Evolutionary conservation across 2,888 invertebrate genomes (phyloP).

Genomic region (Ceriagrion tenellum): DNA sequence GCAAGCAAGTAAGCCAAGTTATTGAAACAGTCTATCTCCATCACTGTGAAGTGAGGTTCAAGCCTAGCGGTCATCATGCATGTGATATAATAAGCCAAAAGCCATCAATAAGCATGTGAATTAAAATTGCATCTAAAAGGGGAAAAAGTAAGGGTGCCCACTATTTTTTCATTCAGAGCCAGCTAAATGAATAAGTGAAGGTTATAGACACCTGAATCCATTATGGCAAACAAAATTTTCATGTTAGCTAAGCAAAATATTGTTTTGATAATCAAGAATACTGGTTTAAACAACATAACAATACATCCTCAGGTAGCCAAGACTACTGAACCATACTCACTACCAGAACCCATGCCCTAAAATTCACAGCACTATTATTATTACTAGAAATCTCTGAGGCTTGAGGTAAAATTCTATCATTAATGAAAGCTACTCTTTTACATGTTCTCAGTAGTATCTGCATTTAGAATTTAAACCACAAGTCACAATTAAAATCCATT

Average conservation of each 20-base stretch:
- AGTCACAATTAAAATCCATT: background rate
- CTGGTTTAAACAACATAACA: background rate
- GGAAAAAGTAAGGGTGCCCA: conserved; percentile 6
- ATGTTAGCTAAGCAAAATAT: background rate
- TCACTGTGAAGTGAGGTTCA: background rate
- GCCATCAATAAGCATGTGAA: background rate
- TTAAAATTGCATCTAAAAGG: conserved; percentile 36
- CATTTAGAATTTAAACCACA: background rate
- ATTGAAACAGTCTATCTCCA: conserved; percentile 5
- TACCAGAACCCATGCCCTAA: background rate
- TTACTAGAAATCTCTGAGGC: background rate
- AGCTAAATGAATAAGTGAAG: background rate
- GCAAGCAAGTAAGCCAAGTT: background rate
- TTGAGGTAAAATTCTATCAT: background rate
- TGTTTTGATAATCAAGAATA: background rate
- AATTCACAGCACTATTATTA: background rate
- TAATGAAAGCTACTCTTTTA: background rate
- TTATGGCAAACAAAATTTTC: background rate
- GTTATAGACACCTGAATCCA: background rate
- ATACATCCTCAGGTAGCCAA: background rate
- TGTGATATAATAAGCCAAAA: background rate
- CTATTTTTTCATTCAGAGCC: background rate
- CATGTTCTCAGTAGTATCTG: background rate
- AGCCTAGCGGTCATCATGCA: conserved; percentile 30
- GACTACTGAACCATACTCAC: background rate